Base-by-base conservation (phyloP, 2,888 invertebrate genomes). In the Aethes cnicana region DNA sequence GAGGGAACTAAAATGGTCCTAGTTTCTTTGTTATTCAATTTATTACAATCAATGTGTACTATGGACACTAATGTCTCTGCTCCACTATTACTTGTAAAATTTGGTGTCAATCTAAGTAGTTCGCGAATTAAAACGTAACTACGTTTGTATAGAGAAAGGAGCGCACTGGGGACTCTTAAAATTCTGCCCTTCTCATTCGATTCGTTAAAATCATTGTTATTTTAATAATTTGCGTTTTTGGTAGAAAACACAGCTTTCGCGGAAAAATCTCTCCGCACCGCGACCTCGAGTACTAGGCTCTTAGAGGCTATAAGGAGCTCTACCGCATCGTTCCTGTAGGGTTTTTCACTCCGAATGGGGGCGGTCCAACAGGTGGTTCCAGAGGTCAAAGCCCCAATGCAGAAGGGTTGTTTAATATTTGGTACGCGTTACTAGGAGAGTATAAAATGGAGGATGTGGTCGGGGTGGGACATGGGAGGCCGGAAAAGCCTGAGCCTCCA, bases 251-350 rank as follows among this genome's bases (percentile, higher is more conserved):
- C 30, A 25, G 4, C 23, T 23, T 72, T 68, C 56, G 62, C 66
- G 68, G 71, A 77, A 80, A 81, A 79, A 77, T 81, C 74, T 78
- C 81, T 78, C 77, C 80, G 75, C 77, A 64, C 58, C 55, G 57
- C 73, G 72, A 74, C 72, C 72, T 72, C 64, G 57, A 39, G 54
- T 75, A 83, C 76, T 47, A 77, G 75, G 77, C 47, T 25, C 18
- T 2, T 68, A 77, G 63, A 56, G 48, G 12, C 4, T 35, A n/a
- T 7, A 20, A 32, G 49, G 50, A 47, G 49, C 18, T 9, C 11
- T 2, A 33, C 32, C 26, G 14, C 47, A 44, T 5, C 28, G 17
- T 6, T 3, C 25, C 1, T 12, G 9, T 17, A 23, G 35, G 41
- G 12, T n/a, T 30, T 18, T 25, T n/a, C 32, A 16, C n/a, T 23